These are phyloP conservation scores for Bos taurus DNA, from an alignment of 2,113 vertebrate species.

Conservation along the genomic window DNA sequence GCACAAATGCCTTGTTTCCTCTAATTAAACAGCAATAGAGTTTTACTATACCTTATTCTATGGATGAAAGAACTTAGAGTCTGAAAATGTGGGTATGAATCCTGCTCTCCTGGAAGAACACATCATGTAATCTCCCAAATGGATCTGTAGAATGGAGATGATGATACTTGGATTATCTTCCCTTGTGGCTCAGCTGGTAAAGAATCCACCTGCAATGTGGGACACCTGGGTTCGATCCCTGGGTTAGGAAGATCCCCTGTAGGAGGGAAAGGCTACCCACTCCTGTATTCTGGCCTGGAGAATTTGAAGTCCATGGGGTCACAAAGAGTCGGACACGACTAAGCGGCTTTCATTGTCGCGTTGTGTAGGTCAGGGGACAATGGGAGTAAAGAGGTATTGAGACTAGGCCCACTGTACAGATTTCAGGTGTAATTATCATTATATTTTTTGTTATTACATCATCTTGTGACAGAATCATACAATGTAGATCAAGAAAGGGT, in stretches of 20 bases:
- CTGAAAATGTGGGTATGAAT: neutral
- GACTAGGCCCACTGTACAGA: neutral
- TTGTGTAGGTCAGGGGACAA: neutral
- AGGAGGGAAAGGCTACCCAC: neutral
- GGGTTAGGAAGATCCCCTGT: neutral
- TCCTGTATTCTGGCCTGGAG: neutral
- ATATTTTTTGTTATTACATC: neutral
- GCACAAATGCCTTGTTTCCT: neutral
- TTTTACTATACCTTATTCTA: neutral
- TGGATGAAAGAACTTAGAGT: neutral
- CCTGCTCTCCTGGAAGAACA: neutral
- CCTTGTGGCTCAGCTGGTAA: neutral
- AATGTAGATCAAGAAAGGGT: neutral
- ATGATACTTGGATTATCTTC: neutral
- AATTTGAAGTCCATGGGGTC: neutral
- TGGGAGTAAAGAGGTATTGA: neutral
- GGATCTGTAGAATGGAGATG: neutral
- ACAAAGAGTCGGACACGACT: accelerated
- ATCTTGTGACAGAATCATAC: neutral
- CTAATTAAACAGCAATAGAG: neutral
- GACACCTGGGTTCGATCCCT: neutral
- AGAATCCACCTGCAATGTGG: accelerated
- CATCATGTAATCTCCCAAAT: neutral
- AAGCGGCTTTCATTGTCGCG: neutral
- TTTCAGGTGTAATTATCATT: neutral